Percentiles rank a stretch among this genome's conserved stretches.
These are phyloP conservation scores for Drosophila quadrilineata DNA, from an alignment of 1,140 invertebrate genomes.

Conservation along the genomic window DNA sequence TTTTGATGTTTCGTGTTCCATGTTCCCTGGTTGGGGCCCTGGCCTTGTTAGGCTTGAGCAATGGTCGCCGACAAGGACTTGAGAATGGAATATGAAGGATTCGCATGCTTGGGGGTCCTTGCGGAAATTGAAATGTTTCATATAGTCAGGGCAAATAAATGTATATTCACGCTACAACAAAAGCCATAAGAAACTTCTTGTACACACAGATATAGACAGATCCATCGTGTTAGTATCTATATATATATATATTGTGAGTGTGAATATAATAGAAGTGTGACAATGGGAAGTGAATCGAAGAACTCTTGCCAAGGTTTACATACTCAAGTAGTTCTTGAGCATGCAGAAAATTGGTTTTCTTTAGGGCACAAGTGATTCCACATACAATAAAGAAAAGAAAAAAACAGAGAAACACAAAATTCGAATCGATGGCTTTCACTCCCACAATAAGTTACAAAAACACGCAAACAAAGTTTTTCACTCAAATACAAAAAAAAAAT, in stretches of 20 bases:
- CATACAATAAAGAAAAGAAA: too few species aligned
- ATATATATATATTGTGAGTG: not conserved
- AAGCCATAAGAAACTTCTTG: conserved; percentile 36
- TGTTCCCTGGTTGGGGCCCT: conserved; percentile 29
- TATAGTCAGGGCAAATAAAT: conserved; percentile 58
- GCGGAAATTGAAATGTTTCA: conserved; percentile 72
- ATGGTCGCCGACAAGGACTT: not conserved
- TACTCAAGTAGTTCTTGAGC: conserved; percentile 51
- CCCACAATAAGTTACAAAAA: conserved; percentile 16
- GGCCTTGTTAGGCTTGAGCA: not conserved
- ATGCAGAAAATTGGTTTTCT: conserved; percentile 61
- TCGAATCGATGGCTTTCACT: conserved; percentile 4
- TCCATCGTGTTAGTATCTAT: conserved; percentile 30
- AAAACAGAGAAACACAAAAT: too few species aligned
- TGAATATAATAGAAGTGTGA: conserved; percentile 63
- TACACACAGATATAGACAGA: conserved; percentile 25
- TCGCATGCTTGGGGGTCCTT: conserved; percentile 39
- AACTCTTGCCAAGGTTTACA: conserved; percentile 49
- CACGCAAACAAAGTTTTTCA: conserved; percentile 29
- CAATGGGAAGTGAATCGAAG: conserved; percentile 47
- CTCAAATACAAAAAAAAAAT: conserved; percentile 7
- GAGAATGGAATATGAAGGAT: conserved; percentile 13
- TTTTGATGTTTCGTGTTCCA: conserved; percentile 53
- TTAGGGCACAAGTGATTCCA: conserved; percentile 46
- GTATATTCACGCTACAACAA: conserved; percentile 62